These are phyloP conservation scores for Labeo catla DNA, from an alignment of 2,113 vertebrate species.

Conservation along the genomic window DNA sequence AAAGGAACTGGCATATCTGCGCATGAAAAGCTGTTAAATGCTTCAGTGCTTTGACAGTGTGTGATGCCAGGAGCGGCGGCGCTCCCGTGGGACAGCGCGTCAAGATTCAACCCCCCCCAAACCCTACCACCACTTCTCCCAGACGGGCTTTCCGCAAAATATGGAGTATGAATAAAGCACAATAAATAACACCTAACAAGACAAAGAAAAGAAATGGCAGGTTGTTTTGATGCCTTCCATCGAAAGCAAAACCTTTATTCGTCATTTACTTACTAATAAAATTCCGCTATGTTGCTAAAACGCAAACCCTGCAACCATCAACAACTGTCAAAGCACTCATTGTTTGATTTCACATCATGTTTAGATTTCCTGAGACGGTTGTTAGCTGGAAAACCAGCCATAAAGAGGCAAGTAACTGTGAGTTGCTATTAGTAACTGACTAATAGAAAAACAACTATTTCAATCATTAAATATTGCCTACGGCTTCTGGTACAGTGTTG, in stretches of 20 bases:
- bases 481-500: constrained; percentile 25
- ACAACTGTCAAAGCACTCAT: constrained; percentile 6
- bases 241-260: background rate
- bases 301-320: constrained; percentile 1
- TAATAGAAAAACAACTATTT: constrained; percentile 43
- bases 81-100: constrained; percentile 67
- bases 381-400: constrained; percentile 25
- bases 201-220: constrained; percentile 8
- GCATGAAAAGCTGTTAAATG: constrained; percentile 78
- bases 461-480: constrained; percentile 43
- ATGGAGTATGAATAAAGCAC: constrained; percentile 45
- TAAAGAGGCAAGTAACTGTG: constrained; percentile 33
- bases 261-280: background rate
- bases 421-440: constrained; percentile 14
- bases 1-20: constrained; percentile 74
- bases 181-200: constrained; percentile 38
- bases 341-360: constrained; percentile 3
- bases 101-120: constrained; percentile 58
- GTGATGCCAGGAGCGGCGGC: constrained; percentile 75
- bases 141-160: constrained; percentile 30
- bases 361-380: background rate
- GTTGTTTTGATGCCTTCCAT: constrained; percentile 18
- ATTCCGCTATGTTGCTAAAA: background rate
- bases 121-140: constrained; percentile 58
- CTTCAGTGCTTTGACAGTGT: constrained; percentile 81